Base-by-base conservation (phyloP, 2,113 vertebrate genomes). In the Crotalus helleri region DNA sequence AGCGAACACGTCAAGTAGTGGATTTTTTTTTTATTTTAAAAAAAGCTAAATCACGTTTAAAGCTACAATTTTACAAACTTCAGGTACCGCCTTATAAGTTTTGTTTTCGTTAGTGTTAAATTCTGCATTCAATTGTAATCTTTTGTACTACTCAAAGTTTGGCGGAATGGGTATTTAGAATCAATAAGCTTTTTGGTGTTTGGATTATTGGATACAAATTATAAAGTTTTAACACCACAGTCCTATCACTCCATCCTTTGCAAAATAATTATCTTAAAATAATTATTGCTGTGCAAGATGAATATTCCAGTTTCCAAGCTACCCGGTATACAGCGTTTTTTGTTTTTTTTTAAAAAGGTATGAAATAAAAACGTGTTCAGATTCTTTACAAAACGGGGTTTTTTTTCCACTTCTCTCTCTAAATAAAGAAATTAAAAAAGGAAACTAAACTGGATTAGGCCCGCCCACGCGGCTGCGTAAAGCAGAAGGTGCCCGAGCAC, bases 401-500 rank as follows among this genome's bases (percentile, higher is more conserved):
- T 96, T 96, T 95, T 95, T 2, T 8, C 29, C 29, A 12, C 29
- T 10, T 44, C 33, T 44, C 6, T 33, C 33, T 21, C 19, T 5
- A 44, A 39, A 39, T 39, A 39, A 29, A 81, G 33, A 44, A 8
- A 81, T 44, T 7, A 44, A 81, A 29, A 81, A 81, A 21, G 7
- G 74, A 81, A 81, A 81, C 7, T 9, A 9, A 9, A 44, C 17
- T 81, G 33, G 33, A 39, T 19, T 39, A 1, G 33, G 17, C 74
- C 51, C 1, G 11, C 21, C 0, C 24, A 58, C 24, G 85, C 0
- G 9, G 24, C 59, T 15, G 55, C 44, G 26, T 54, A 11, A 33
- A 54, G 19, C 86, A 33, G 1, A 3, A 5, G 10, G 15, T 1
- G 4, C 55, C 57, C 6, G 93, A 51, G 95, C 96, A 96, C 96